phyloP scores from a whole-genome alignment of 2,888 invertebrate genomes.

The Lumbricus terrestris region DNA sequence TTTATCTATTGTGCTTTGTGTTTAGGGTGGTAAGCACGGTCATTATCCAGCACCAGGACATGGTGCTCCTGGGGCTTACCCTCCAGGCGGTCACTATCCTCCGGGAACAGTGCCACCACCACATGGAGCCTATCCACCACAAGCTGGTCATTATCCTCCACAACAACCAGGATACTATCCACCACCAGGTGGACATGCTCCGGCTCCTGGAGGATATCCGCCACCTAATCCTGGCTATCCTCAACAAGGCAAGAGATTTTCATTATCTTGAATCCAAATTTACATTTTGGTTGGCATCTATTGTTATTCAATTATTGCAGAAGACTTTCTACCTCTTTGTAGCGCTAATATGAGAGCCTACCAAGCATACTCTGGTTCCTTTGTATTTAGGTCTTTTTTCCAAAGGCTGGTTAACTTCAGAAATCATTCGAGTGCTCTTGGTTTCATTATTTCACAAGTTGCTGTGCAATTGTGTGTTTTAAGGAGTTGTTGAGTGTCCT shows the following conservation, averaged over 20 bases:
- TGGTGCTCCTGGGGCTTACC: not conserved
- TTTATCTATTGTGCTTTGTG: not conserved
- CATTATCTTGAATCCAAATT: not conserved
- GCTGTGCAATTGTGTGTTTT: not conserved
- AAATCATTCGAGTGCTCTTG: not conserved
- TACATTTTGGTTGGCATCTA: not conserved
- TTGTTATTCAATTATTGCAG: not conserved
- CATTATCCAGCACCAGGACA: conserved; percentile 8
- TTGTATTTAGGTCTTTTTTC: not conserved
- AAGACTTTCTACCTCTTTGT: not conserved
- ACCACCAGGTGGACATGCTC: not conserved
- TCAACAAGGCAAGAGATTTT: not conserved
- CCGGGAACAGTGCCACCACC: not conserved
- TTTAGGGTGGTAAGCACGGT: not conserved
- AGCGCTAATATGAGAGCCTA: no score
- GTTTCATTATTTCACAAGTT: not conserved
- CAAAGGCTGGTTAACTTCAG: not conserved
- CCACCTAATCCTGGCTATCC: conserved; percentile 4
- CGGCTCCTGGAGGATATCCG: not conserved
- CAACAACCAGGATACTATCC: not conserved
- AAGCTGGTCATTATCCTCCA: not conserved
- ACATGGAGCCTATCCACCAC: not conserved
- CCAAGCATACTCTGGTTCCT: not conserved
- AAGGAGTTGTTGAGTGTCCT: not conserved
- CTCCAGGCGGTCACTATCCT: not conserved